Base-by-base conservation (phyloP, 2,888 invertebrate species). In the Drosophila peninsularis region DNA sequence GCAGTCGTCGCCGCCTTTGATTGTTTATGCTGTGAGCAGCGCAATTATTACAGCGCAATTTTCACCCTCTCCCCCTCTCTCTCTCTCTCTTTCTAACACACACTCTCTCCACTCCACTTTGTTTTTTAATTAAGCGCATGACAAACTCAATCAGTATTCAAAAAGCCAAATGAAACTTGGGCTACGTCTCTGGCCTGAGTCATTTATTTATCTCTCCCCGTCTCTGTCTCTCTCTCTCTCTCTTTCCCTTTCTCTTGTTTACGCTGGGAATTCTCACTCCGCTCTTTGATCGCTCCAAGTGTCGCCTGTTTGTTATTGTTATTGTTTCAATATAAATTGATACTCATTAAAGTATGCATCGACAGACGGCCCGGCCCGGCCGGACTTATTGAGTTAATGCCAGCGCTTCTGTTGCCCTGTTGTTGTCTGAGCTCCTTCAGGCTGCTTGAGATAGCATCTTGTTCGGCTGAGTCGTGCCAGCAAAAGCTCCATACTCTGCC, bases 361-460 rank as follows among this genome's bases (percentile, higher is more conserved):
- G 36, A 6, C 42, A 3, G 44, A 9, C 64, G 7, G 24, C 11
- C 13, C 36, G 61, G 24, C n/a, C n/a, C 44, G 5, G 37, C 6
- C 37, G 7, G 49, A 11, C 71, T 75, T 86, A 87, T 82, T 78
- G 79, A 79, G 78, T 86, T 85, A 81, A 73, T 77, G 78, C 63
- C 62, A 66, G 57, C 62, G 74, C 80, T 79, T 71, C 75, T 75
- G 78, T 71, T 74, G 75, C 52, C 24, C 24, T 24, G 36, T 32
- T 53, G 39, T 17, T 37, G 63, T 60, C 47, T 57, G 56, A 61
- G 49, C 50, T 52, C 56, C 71, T 50, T 21, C 7, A 68, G 79
- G 71, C 80, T 67, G 75, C 77, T 80, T 81, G 65, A 81, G 84
- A 86, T 86, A 81, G 80, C 84, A 84, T 86, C 80, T 84, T 76